Evolutionary conservation across 2,888 invertebrate species (phyloP).

Genomic region (Ochropacha duplaris): DNA sequence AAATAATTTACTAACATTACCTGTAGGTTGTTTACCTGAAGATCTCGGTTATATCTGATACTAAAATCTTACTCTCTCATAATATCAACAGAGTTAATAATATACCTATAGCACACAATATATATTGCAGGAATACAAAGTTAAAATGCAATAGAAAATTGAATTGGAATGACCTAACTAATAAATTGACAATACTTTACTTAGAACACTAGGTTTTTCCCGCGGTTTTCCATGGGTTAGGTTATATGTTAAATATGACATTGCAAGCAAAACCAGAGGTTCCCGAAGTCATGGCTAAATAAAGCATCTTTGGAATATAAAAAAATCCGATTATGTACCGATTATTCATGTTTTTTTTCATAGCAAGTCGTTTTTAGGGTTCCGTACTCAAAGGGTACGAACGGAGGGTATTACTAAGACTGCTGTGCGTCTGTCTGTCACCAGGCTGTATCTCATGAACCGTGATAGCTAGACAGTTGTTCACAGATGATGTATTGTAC

Average conservation of each 20-base stretch:
- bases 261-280: neutral
- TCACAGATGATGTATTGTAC: too few relatives aligned
- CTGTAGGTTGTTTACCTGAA: neutral
- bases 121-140: slow-evolving; percentile 3
- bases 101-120: neutral
- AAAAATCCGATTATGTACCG: too few relatives aligned
- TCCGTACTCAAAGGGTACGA: too few relatives aligned
- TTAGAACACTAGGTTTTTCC: neutral
- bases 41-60: neutral
- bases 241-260: too few relatives aligned
- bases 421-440: too few relatives aligned
- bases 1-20: neutral
- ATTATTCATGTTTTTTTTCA: too few relatives aligned
- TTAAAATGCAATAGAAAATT: slow-evolving; percentile 4
- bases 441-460: too few relatives aligned
- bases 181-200: neutral
- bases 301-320: too few relatives aligned
- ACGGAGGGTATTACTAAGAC: too few relatives aligned
- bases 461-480: too few relatives aligned
- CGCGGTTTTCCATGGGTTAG: neutral
- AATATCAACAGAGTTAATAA: neutral
- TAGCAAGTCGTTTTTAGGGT: too few relatives aligned
- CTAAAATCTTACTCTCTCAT: neutral
- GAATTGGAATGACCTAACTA: slow-evolving; percentile 8
- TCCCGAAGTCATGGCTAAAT: neutral